phyloP scores from a whole-genome alignment of 2,113 vertebrate genomes.

The Picathartes gymnocephalus region DNA sequence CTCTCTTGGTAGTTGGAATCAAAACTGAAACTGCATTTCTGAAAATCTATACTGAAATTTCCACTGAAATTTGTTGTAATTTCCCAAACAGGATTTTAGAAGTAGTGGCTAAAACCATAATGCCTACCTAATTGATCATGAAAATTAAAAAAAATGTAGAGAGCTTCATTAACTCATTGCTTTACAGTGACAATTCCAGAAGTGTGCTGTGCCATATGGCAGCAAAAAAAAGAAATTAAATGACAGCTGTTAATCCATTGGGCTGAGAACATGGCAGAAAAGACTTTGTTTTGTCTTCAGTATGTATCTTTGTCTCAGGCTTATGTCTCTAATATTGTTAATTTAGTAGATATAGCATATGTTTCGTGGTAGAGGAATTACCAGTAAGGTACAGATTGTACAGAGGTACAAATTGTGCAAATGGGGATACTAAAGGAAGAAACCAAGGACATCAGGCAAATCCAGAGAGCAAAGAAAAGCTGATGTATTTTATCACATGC shows the following conservation, averaged over 20 bases:
- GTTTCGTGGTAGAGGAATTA: not conserved
- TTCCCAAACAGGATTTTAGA: not conserved
- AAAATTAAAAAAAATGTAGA: not conserved
- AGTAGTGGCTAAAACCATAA: not conserved
- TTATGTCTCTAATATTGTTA: not conserved
- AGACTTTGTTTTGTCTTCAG: not conserved
- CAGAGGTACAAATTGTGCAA: not conserved
- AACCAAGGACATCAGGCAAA: not conserved
- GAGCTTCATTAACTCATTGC: not conserved
- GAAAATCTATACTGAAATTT: not conserved
- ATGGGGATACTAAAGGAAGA: not conserved
- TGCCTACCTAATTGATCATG: not conserved
- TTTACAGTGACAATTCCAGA: not conserved
- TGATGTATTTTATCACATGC: not conserved
- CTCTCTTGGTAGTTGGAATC: not conserved
- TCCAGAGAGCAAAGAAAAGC: not conserved
- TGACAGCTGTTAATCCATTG: not conserved
- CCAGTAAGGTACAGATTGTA: not conserved
- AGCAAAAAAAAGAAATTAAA: not conserved
- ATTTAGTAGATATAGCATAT: not conserved
- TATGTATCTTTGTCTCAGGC: not conserved
- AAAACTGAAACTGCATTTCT: not conserved
- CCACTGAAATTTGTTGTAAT: not conserved
- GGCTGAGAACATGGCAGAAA: not conserved
- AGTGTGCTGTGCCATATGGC: not conserved